A percentile compares a stretch with the other conserved stretches of the same genome.
Conservation (phyloP, 2,797 vertebrate genomes). For the Hapalemur alaotrensis region DNA sequence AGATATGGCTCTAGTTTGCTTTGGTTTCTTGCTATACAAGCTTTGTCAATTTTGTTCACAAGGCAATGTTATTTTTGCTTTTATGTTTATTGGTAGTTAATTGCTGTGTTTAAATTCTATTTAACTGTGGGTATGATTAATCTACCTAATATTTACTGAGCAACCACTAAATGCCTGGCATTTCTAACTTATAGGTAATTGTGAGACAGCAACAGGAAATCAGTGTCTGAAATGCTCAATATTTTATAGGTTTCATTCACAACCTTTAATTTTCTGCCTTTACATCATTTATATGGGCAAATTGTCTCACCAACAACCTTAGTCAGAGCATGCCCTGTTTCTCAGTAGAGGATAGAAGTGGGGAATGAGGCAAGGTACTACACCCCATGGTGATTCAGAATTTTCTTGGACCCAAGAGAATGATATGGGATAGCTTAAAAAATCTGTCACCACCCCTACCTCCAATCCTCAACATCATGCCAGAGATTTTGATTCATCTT, state of each 20-base stretch:
- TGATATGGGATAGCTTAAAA: neutral
- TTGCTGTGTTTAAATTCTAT: neutral
- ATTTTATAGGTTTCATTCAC: neutral
- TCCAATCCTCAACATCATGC: neutral
- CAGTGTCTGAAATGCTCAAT: neutral
- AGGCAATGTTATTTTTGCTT: neutral
- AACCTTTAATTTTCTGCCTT: conserved; percentile 4
- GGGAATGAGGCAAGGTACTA: neutral
- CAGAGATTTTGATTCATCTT: neutral
- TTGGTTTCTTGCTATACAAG: neutral
- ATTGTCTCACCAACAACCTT: neutral
- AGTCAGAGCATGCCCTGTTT: neutral
- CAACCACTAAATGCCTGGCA: neutral
- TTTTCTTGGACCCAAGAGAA: neutral
- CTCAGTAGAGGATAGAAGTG: neutral
- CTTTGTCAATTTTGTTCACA: conserved; percentile 21
- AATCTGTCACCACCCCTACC: neutral
- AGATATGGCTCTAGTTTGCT: neutral
- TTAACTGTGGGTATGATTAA: neutral
- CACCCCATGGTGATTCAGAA: neutral
- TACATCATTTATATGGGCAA: neutral
- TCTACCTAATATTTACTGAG: neutral
- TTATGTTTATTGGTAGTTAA: neutral
- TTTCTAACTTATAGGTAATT: neutral
- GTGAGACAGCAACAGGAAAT: neutral